phyloP scores from a whole-genome alignment of 1,140 invertebrate genomes.

The Trissolcus basalis region DNA sequence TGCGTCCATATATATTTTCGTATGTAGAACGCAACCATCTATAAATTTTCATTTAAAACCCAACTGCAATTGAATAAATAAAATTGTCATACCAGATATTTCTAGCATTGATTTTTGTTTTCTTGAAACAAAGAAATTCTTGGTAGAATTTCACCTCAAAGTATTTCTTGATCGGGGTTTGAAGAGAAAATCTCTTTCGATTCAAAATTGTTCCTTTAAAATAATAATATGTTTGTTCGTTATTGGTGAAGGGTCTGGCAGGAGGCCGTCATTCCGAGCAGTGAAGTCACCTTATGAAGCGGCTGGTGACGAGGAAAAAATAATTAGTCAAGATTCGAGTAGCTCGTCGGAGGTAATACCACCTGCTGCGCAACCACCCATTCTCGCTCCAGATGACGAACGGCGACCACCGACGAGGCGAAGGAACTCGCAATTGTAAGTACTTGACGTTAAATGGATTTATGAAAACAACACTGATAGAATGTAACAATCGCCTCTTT shows the following conservation, averaged over 20 bases:
- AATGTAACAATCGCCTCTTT: too few species aligned
- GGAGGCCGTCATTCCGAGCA: constrained; percentile 83
- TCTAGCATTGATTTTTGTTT: too few species aligned
- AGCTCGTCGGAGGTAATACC: constrained; percentile 72
- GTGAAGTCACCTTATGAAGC: constrained; percentile 72
- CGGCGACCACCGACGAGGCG: constrained; percentile 83
- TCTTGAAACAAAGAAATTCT: too few species aligned
- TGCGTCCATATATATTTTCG: too few species aligned
- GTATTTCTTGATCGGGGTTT: neutral
- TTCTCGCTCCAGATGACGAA: constrained; percentile 82
- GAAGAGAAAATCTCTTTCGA: neutral
- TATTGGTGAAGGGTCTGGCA: constrained; percentile 67
- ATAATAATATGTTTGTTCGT: constrained; percentile 7
- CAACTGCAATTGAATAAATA: too few species aligned
- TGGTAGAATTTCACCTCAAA: too few species aligned
- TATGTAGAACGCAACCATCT: too few species aligned
- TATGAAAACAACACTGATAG: too few species aligned
- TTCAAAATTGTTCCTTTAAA: neutral
- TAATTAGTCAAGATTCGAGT: constrained; percentile 76
- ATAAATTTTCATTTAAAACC: too few species aligned
- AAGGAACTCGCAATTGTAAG: constrained; percentile 87
- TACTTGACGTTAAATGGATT: constrained; percentile 46
- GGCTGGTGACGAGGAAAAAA: constrained; percentile 75
- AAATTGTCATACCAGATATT: too few species aligned
- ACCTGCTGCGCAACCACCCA: constrained; percentile 74